These are phyloP conservation scores for Scaptomyza cyrtandrae DNA, from an alignment of 2,888 invertebrate genomes.

Conservation along the genomic window DNA sequence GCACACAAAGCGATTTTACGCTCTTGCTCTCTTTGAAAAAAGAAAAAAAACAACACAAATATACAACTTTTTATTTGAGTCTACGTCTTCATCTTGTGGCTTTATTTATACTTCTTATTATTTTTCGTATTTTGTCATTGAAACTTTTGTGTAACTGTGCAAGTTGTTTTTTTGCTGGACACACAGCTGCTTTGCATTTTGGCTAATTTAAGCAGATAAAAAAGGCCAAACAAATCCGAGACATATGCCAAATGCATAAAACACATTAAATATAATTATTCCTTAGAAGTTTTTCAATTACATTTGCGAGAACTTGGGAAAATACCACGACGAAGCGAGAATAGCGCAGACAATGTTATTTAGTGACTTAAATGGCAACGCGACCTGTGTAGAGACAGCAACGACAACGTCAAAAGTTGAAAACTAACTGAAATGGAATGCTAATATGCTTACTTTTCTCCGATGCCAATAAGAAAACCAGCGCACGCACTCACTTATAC, in stretches of 20 bases:
- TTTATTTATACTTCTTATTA: slow-evolving; percentile 62
- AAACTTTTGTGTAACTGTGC: slow-evolving; percentile 43
- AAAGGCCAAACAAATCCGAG: slow-evolving; percentile 17
- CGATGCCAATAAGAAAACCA: slow-evolving; percentile 75
- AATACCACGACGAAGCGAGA: slow-evolving; percentile 29
- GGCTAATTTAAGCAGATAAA: slow-evolving; percentile 24
- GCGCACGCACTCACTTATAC: slow-evolving; percentile 66
- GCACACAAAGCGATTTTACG: slow-evolving; percentile 33
- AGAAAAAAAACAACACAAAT: slow-evolving; percentile 18
- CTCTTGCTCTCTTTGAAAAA: slow-evolving; percentile 59
- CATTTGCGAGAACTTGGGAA: slow-evolving; percentile 38
- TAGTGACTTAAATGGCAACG: slow-evolving; percentile 19
- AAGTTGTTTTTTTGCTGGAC: slow-evolving; percentile 31
- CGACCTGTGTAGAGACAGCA: slow-evolving; percentile 24
- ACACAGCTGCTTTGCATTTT: slow-evolving; percentile 56
- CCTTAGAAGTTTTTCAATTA: slow-evolving; percentile 33
- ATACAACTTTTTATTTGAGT: slow-evolving; percentile 56
- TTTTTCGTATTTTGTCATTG: slow-evolving; percentile 47
- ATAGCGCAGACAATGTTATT: slow-evolving; percentile 40
- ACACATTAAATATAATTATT: slow-evolving; percentile 48
- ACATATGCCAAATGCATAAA: slow-evolving; percentile 1
- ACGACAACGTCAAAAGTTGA: slow-evolving; percentile 73
- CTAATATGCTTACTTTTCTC: slow-evolving; percentile 74
- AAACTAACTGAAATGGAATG: slow-evolving; percentile 78
- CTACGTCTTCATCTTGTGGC: slow-evolving; percentile 50